Base-by-base conservation (phyloP, 53 echinoderm and acorn worm species). In the Echinarachnius parma region DNA sequence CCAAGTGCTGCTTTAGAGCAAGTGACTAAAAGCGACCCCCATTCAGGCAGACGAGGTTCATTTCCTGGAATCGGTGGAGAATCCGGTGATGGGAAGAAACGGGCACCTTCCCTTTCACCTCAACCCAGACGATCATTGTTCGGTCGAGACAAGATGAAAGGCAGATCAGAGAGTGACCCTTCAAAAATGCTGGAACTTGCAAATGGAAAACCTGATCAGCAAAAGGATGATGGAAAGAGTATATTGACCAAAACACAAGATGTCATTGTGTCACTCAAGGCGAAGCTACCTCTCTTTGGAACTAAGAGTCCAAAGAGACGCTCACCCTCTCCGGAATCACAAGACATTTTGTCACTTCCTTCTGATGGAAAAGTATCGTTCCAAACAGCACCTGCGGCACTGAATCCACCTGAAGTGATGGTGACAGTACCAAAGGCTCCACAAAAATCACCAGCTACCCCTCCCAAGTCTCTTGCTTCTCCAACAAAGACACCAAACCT, bases 401-500 rank as follows among this genome's bases (percentile, higher is more conserved):
- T 72, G 36, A 55, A 54, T 42, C 74, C 74, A 39, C 74, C 74
- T 5, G 74, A 72, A 56, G 56, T 72, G 24, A 72, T 72, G 74
- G 74, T 72, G 3, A 72, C 77, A 8, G 11, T 63, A 13, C 74
- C 74, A 11, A 56, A 56, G 56, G 22, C 57, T 72, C 74, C 52
- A 50, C 52, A 10, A 9, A 50, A 18, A 19, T 50, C 52, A 13
- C n/a, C n/a, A n/a, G n/a, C n/a, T n/a, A n/a, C n/a, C n/a, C 46
- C 71, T 15, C 46, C 86, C 0, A 81, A 61, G 53, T 74, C 86
- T 24, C 86, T 81, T 1, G 31, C 65, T 39, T 66, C 81, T 25
- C 62, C 71, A 8, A 22, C 77, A 3, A 81, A 53, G 45, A 81
- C 86, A 48, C 86, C 86, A 9, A 21, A 76, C 39, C 58, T 86